Percentiles rank a stretch among this genome's conserved stretches.
These are phyloP conservation scores for Silurus meridionalis DNA, from an alignment of 2,113 vertebrate genomes.

Conservation along the genomic window DNA sequence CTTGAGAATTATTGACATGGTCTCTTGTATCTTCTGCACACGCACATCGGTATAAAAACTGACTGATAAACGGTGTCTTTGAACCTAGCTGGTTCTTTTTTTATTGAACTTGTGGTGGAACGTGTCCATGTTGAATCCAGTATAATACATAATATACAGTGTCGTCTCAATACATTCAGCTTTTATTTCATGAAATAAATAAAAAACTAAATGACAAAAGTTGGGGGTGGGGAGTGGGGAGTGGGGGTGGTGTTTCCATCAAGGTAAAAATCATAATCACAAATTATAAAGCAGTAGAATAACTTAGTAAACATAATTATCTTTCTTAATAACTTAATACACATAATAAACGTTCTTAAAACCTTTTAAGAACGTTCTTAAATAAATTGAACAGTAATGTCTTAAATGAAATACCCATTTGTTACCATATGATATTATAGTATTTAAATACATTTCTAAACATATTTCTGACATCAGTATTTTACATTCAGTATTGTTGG, in stretches of 20 bases:
- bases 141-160: not conserved
- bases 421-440: not conserved
- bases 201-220: not conserved
- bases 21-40: too few relatives aligned
- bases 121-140: not conserved
- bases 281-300: not conserved
- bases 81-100: not conserved
- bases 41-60: too few relatives aligned
- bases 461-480: not conserved
- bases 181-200: not conserved
- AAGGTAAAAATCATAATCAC: not conserved
- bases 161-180: not conserved
- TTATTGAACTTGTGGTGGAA: not conserved
- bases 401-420: not conserved
- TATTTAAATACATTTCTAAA: not conserved
- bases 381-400: slow-evolving; percentile 10
- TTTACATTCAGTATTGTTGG: not conserved
- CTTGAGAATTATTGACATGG: too few relatives aligned
- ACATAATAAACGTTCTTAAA: not conserved
- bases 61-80: not conserved
- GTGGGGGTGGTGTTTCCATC: not conserved
- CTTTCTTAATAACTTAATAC: not conserved
- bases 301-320: not conserved
- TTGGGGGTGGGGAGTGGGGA: too few relatives aligned
- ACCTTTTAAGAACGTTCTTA: not conserved